phyloP scores from a whole-genome alignment of 1,140 invertebrate genomes.

The Panonychus citri region DNA sequence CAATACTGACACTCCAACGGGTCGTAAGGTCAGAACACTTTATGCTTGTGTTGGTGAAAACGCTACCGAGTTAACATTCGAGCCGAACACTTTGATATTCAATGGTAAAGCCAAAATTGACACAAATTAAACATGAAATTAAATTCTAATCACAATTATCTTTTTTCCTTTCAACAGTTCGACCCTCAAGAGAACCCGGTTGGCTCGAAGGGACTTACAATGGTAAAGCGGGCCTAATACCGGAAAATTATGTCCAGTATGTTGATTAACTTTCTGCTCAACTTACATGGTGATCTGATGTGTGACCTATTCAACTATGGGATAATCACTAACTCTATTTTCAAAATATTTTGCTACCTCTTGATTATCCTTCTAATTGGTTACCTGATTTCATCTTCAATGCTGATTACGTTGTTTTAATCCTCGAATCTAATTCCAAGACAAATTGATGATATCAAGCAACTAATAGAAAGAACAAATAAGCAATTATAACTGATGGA shows the following conservation, averaged over 20 bases:
- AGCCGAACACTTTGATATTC: slow-evolving; percentile 90
- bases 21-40: slow-evolving; percentile 52
- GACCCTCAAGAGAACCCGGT: slow-evolving; percentile 69
- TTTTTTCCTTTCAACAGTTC: slow-evolving; percentile 35
- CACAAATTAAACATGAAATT: slow-evolving; percentile 8
- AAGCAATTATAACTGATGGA: no score
- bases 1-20: not conserved
- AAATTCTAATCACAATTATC: not conserved
- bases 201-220: slow-evolving; percentile 88
- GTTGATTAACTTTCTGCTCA: slow-evolving; percentile 1
- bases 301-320: no score
- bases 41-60: slow-evolving; percentile 88
- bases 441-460: no score
- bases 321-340: no score
- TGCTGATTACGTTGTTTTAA: no score
- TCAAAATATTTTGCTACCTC: no score
- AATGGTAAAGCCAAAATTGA: slow-evolving; percentile 66
- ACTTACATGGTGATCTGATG: not conserved
- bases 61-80: slow-evolving; percentile 86
- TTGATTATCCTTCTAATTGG: no score
- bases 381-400: no score
- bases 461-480: no score
- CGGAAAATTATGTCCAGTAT: slow-evolving; percentile 82
- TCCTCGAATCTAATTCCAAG: no score
- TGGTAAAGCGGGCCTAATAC: slow-evolving; percentile 76